Evolutionary conservation across 1,140 invertebrate species (phyloP).

Genomic region (Heliconius nattereri): DNA sequence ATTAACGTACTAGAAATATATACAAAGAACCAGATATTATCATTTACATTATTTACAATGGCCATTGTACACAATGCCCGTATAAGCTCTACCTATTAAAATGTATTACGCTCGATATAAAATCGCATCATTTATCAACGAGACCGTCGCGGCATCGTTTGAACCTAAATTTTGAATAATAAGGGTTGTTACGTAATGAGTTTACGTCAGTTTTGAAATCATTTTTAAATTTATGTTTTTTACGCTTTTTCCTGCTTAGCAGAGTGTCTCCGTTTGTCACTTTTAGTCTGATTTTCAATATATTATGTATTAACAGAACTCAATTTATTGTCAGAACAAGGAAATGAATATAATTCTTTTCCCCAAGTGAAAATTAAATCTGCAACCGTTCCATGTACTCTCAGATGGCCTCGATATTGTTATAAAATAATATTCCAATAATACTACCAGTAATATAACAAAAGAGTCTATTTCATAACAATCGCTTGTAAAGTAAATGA

Average conservation of each 20-base stretch:
- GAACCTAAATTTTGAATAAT: conserved; percentile 29
- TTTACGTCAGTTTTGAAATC: neutral
- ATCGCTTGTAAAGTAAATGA: neutral
- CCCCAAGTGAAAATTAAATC: too few relatives aligned
- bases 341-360: too few relatives aligned
- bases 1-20: neutral
- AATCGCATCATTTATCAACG: conserved; percentile 32
- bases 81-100: conserved; percentile 39
- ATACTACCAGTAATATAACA: neutral
- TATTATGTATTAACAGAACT: too few relatives aligned
- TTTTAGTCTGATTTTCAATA: too few relatives aligned
- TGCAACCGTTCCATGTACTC: too few relatives aligned
- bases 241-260: too few relatives aligned
- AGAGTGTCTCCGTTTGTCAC: too few relatives aligned
- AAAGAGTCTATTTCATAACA: neutral
- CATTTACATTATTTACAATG: conserved; percentile 21
- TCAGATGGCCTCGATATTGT: neutral
- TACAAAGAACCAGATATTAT: neutral
- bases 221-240: neutral
- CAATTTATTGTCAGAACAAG: too few relatives aligned
- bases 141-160: conserved; percentile 20
- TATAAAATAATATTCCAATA: conserved; percentile 9
- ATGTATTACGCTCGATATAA: conserved; percentile 34
- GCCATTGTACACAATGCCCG: conserved; percentile 22
- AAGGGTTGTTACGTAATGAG: neutral